Conservation (phyloP, 2,797 vertebrate species). For the Mastacembelus armatus region DNA sequence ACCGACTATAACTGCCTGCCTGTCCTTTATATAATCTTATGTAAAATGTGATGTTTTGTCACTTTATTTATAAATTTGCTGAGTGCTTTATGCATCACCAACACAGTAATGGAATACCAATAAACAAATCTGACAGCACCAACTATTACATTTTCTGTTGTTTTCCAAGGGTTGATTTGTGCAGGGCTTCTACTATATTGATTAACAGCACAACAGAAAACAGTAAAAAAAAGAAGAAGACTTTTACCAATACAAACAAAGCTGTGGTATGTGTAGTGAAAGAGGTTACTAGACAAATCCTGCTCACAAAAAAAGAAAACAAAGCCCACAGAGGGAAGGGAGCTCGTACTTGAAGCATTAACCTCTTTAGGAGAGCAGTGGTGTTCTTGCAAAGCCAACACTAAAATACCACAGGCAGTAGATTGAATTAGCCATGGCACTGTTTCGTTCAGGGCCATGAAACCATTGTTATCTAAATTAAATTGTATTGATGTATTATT, state of each 20-base stretch:
- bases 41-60: neutral
- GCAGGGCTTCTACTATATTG: neutral
- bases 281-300: neutral
- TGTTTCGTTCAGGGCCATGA: neutral
- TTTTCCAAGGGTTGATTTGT: neutral
- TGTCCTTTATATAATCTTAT: neutral
- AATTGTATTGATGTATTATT: neutral
- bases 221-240: neutral
- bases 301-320: neutral
- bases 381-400: neutral
- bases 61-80: neutral
- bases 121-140: neutral
- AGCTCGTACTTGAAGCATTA: neutral
- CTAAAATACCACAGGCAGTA: neutral
- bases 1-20: neutral
- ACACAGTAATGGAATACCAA: neutral
- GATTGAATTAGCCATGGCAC: neutral
- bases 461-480: neutral
- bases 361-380: neutral
- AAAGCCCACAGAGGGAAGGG: neutral
- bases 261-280: neutral
- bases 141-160: neutral
- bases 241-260: neutral
- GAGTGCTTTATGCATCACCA: neutral
- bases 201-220: slow-evolving; percentile 2